Evolutionary conservation across 2,113 vertebrate species (phyloP).

Genomic region (Tapirus terrestris): DNA sequence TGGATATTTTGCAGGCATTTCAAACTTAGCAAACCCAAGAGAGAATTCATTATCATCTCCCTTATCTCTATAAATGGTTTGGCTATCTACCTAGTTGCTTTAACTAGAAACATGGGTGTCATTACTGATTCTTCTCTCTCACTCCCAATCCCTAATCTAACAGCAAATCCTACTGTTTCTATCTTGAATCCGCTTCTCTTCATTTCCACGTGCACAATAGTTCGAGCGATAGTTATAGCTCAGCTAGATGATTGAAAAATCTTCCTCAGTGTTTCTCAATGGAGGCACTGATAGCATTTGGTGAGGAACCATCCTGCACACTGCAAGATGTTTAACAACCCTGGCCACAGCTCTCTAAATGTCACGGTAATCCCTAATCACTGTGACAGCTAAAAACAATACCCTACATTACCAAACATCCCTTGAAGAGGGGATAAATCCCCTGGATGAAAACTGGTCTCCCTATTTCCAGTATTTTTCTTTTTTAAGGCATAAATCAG

Average conservation of each 20-base stretch:
- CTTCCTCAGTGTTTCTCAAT: not conserved
- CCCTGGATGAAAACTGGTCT: not conserved
- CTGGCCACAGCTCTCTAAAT: not conserved
- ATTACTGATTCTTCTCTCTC: not conserved
- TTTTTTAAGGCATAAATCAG: conserved; percentile 11
- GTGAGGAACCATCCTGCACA: not conserved
- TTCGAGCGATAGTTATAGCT: not conserved
- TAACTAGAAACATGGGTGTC: not conserved
- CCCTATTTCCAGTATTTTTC: not conserved
- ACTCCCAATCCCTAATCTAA: not conserved
- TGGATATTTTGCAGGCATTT: not conserved
- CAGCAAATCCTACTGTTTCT: not conserved
- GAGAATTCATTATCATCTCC: not conserved
- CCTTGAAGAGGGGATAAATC: not conserved
- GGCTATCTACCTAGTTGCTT: not conserved
- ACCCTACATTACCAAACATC: not conserved
- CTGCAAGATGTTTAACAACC: not conserved
- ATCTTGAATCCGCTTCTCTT: not conserved
- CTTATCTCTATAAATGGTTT: conserved; percentile 25
- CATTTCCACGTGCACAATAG: not conserved
- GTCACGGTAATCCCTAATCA: not conserved
- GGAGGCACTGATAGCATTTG: not conserved
- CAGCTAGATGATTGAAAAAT: not conserved
- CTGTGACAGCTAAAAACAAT: not conserved
- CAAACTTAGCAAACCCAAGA: conserved; percentile 3